Conservation (phyloP, 2,113 vertebrate species). For the Leucopsar rothschildi region DNA sequence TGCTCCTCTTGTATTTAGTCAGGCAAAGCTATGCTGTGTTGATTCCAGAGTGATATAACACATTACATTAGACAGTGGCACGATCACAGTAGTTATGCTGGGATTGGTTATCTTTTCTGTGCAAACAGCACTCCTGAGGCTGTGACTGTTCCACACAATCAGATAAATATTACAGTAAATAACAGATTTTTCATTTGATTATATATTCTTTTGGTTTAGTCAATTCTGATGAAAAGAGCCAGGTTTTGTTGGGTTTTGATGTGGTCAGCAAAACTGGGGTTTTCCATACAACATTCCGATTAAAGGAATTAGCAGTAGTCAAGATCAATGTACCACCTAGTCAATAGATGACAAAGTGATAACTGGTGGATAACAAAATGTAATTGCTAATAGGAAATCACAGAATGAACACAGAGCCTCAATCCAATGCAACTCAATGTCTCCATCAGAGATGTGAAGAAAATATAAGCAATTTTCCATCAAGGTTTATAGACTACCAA, state of each 20-base stretch:
- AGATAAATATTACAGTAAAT: not conserved
- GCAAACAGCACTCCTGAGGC: not conserved
- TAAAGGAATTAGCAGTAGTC: not conserved
- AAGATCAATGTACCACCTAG: not conserved
- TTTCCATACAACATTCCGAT: not conserved
- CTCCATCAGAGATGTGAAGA: not conserved
- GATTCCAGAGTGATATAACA: not conserved
- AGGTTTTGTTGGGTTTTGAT: not conserved
- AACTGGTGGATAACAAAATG: not conserved
- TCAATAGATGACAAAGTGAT: not conserved
- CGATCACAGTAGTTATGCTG: not conserved
- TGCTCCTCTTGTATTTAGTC: not conserved
- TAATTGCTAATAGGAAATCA: not conserved
- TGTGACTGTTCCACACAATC: not conserved
- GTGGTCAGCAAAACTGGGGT: not conserved
- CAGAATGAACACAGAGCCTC: not conserved
- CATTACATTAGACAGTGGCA: not conserved
- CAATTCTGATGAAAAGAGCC: not conserved
- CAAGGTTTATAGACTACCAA: not conserved
- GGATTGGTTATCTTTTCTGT: not conserved
- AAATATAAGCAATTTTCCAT: not conserved
- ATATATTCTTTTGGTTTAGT: not conserved
- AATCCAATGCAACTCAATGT: not conserved
- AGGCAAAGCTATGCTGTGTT: not conserved
- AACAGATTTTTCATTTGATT: not conserved